These are phyloP conservation scores for Lasioglossum vierecki DNA, from an alignment of 2,888 invertebrate species.

Conservation along the genomic window DNA sequence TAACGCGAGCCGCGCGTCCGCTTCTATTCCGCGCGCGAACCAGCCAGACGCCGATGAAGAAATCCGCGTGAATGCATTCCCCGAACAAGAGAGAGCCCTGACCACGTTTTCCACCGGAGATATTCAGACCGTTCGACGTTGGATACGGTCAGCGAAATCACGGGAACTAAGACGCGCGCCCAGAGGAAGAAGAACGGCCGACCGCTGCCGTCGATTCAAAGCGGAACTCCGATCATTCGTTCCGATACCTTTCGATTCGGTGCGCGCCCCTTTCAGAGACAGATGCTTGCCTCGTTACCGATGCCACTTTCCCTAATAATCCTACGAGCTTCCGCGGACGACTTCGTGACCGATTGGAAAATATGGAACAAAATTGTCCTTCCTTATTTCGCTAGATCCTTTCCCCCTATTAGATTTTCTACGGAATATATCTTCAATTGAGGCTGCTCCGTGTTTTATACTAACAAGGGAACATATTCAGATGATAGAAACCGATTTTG, in stretches of 20 bases:
- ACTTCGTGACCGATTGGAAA: neutral
- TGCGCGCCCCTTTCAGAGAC: neutral
- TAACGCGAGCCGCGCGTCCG: constrained; percentile 45
- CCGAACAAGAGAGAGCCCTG: constrained; percentile 43
- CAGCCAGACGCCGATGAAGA: constrained; percentile 55
- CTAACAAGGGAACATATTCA: too few relatives aligned
- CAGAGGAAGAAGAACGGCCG: constrained; percentile 23
- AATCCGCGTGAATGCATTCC: constrained; percentile 52
- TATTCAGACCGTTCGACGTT: constrained; percentile 37
- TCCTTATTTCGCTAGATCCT: too few relatives aligned
- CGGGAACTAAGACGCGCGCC: constrained; percentile 51
- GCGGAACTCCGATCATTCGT: neutral
- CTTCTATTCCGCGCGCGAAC: constrained; percentile 39
- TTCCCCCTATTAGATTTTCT: too few relatives aligned
- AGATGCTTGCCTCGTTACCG: neutral
- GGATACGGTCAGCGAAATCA: constrained; percentile 34
- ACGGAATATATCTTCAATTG: too few relatives aligned
- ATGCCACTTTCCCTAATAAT: neutral
- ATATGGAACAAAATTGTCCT: too few relatives aligned
- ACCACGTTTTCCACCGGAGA: constrained; percentile 34
- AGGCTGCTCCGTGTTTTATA: too few relatives aligned
- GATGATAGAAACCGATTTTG: too few relatives aligned
- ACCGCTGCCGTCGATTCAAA: constrained; percentile 22
- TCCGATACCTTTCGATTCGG: constrained; percentile 9
- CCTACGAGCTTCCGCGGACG: neutral